Conservation (phyloP, 2,888 invertebrate species). For the Macrophya alboannulata region DNA sequence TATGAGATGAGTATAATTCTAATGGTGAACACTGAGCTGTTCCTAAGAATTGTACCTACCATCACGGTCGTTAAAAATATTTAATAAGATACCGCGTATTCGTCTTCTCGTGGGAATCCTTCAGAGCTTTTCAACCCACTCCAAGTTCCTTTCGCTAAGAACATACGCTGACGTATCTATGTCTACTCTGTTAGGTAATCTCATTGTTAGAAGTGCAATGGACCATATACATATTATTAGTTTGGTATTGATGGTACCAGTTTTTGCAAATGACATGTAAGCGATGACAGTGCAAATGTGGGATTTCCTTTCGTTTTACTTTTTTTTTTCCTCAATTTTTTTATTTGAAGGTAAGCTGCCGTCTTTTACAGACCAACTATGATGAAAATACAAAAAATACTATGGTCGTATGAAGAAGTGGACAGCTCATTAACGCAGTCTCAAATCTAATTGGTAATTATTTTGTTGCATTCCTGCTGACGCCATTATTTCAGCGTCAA, state of each 20-base stretch:
- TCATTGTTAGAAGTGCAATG: not conserved
- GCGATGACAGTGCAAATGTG: not conserved
- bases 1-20: not conserved
- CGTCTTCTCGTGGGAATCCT: slow-evolving; percentile 26
- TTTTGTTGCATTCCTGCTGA: slow-evolving; percentile 55
- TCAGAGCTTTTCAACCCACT: slow-evolving; percentile 22
- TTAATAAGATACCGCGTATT: slow-evolving; percentile 26
- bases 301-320: not conserved
- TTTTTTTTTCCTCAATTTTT: not conserved
- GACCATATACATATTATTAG: not conserved
- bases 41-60: slow-evolving; percentile 23
- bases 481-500: slow-evolving; percentile 54
- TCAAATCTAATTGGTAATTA: slow-evolving; percentile 55
- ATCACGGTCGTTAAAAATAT: slow-evolving; percentile 12
- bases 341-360: not conserved
- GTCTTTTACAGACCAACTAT: not conserved
- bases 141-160: slow-evolving; percentile 10
- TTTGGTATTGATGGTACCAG: not conserved
- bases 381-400: not conserved
- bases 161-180: not conserved
- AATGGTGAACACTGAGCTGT: slow-evolving; percentile 25
- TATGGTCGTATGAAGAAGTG: slow-evolving; percentile 38
- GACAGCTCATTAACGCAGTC: slow-evolving; percentile 51
- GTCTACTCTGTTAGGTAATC: not conserved
- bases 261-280: not conserved